A percentile compares a stretch with the other conserved stretches of the same genome.
Conservation (phyloP, 92 coral and sea anemone species). For the Porites cylindrica region DNA sequence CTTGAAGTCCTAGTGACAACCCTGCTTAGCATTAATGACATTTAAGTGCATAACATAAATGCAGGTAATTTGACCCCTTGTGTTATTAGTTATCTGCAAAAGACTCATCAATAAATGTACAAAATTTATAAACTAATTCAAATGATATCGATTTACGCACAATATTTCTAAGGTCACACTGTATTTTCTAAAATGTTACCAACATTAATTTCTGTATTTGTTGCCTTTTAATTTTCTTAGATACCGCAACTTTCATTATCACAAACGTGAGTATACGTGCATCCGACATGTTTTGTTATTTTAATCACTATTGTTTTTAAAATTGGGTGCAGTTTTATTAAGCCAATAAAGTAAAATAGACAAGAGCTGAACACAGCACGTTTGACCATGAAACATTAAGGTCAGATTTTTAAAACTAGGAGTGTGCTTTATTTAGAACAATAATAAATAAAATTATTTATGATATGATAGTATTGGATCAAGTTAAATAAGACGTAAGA, state of each 20-base stretch:
- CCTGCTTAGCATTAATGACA: no score
- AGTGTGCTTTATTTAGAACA: background rate
- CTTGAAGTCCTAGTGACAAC: no score
- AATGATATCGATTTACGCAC: background rate
- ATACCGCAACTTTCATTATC: constrained; percentile 96
- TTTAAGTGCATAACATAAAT: no score
- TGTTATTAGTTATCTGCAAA: no score
- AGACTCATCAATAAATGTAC: no score
- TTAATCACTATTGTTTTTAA: background rate
- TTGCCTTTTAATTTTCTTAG: constrained; percentile 38
- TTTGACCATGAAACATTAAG: no score
- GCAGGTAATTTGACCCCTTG: no score
- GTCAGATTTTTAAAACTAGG: background rate
- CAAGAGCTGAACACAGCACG: background rate
- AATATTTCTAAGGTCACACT: background rate
- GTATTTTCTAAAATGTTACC: background rate
- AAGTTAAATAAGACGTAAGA: no score
- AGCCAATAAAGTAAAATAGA: no score
- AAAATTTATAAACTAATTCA: background rate
- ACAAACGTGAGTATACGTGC: constrained; percentile 88
- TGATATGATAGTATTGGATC: no score
- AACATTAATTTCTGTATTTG: background rate
- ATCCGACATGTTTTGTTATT: background rate
- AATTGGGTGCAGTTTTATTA: background rate
- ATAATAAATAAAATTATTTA: no score